Evolutionary conservation across 2,888 invertebrate genomes (phyloP).

Genomic region (Iselma pallidipennis): DNA sequence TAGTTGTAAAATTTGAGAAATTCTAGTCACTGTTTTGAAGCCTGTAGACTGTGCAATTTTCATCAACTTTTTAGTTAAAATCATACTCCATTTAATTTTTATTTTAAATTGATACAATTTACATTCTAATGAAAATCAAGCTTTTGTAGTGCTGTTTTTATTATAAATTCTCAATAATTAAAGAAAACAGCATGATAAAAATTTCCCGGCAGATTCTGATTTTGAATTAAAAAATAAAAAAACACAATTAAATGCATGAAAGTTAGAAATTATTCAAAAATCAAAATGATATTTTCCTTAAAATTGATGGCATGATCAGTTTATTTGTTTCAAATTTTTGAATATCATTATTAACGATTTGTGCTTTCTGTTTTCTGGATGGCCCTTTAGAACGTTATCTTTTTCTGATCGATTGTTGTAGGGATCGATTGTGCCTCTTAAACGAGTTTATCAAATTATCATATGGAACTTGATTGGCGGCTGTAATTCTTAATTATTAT

Average conservation of each 20-base stretch:
- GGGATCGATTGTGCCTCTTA: background rate
- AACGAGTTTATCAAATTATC: background rate
- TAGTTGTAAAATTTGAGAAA: slow-evolving; percentile 31
- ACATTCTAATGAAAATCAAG: background rate
- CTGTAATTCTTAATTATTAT: background rate
- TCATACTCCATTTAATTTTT: slow-evolving; percentile 15
- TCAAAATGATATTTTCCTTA: no score
- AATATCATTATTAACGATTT: no score
- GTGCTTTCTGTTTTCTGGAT: background rate
- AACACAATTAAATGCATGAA: slow-evolving; percentile 5
- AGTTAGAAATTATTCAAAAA: background rate
- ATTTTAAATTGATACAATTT: slow-evolving; percentile 3
- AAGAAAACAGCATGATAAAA: background rate
- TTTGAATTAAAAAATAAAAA: no score
- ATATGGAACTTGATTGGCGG: background rate
- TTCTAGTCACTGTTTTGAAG: slow-evolving; percentile 41
- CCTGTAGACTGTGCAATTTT: slow-evolving; percentile 47
- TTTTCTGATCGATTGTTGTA: background rate
- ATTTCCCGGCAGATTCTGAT: no score
- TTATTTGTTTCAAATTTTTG: no score
- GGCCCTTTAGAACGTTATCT: background rate
- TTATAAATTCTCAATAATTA: no score
- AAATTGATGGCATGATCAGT: no score
- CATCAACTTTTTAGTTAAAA: slow-evolving; percentile 26
- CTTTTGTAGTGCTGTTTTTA: background rate